A percentile compares a stretch with the other conserved stretches of the same genome.
Evolutionary conservation across 2,888 invertebrate genomes (phyloP).

Genomic region (Hartigia nigra): DNA sequence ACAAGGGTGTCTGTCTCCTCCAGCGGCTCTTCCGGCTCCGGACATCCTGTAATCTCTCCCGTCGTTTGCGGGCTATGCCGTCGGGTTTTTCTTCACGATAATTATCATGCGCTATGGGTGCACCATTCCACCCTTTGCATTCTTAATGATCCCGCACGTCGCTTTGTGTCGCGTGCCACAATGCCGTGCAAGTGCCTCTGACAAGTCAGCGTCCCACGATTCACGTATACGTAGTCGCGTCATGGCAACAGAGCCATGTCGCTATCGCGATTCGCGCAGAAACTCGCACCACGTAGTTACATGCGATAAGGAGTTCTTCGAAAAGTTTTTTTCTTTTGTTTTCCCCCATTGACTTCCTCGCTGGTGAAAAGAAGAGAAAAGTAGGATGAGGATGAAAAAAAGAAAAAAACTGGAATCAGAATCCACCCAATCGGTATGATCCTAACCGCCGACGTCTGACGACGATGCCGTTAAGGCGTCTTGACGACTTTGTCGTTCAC

Average conservation of each 20-base stretch:
- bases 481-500: conserved; percentile 11
- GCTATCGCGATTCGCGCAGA: neutral
- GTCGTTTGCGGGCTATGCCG: conserved; percentile 24
- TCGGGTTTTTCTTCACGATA: conserved; percentile 38
- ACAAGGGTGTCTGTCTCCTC: neutral
- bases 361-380: neutral
- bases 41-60: conserved; percentile 56
- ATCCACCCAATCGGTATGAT: neutral
- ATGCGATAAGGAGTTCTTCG: neutral
- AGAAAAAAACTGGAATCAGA: neutral
- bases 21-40: conserved; percentile 46
- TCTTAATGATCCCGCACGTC: conserved; percentile 44
- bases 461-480: neutral
- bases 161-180: conserved; percentile 51
- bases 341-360: conserved; percentile 12
- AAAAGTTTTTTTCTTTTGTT: neutral
- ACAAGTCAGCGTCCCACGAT: conserved; percentile 1
- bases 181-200: conserved; percentile 1
- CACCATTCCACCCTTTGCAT: conserved; percentile 47
- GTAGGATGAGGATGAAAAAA: neutral
- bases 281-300: neutral
- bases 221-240: neutral
- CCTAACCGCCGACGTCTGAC: neutral
- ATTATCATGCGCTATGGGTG: conserved; percentile 51
- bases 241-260: neutral